These are phyloP conservation scores for Arrhopalites spinosus DNA, from an alignment of 2,888 invertebrate genomes.

Conservation along the genomic window DNA sequence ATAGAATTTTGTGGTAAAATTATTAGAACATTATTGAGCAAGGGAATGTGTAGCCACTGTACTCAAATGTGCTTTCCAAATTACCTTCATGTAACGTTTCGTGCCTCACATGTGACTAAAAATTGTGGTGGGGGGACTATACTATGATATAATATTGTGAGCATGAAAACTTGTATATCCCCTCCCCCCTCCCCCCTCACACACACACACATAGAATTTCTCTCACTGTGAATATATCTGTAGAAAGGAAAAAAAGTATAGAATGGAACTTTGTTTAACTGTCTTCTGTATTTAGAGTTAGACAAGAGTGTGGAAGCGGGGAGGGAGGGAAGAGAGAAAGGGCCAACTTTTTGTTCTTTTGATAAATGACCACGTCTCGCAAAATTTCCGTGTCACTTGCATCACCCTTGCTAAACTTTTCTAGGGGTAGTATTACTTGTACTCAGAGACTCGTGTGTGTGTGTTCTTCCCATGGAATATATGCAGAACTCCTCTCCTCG, in stretches of 20 bases:
- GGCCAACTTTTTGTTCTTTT: slow-evolving; percentile 35
- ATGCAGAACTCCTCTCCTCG: neutral
- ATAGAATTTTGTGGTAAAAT: too few relatives aligned
- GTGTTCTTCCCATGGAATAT: neutral
- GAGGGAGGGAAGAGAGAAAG: slow-evolving; percentile 11
- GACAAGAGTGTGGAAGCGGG: neutral
- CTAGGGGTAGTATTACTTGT: slow-evolving; percentile 26
- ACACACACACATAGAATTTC: neutral
- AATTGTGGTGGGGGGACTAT: too few relatives aligned
- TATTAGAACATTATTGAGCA: neutral
- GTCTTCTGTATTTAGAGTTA: slow-evolving; percentile 8
- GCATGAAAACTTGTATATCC: too few relatives aligned
- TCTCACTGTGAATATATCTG: neutral
- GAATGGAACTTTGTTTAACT: slow-evolving; percentile 9
- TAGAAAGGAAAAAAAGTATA: neutral
- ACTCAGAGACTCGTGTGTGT: neutral
- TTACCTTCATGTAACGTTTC: too few relatives aligned
- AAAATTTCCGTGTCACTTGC: slow-evolving; percentile 47
- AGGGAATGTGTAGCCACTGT: neutral
- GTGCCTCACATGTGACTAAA: too few relatives aligned
- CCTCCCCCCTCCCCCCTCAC: neutral
- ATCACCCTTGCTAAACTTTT: slow-evolving; percentile 46
- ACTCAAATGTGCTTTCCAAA: too few relatives aligned
- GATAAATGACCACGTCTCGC: slow-evolving; percentile 50
- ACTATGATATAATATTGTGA: too few relatives aligned